Evolutionary conservation across 2,888 invertebrate genomes (phyloP).

Genomic region (Criorhina ranunculi): DNA sequence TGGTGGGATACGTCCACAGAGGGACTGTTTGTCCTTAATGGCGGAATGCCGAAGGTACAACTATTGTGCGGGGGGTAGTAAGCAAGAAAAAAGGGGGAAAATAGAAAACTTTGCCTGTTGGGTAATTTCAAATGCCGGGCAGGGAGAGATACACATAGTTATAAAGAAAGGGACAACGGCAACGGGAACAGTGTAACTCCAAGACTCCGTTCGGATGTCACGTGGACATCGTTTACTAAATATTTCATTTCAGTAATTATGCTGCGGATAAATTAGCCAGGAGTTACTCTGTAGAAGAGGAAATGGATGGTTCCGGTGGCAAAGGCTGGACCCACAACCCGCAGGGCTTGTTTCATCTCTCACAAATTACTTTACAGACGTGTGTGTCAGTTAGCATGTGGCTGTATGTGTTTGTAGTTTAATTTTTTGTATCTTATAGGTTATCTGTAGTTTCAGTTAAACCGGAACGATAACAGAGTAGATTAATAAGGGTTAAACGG

Average conservation of each 20-base stretch:
- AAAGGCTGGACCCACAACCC: slow-evolving; percentile 44
- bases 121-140: slow-evolving; percentile 50
- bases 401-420: slow-evolving; percentile 17
- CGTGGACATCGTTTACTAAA: slow-evolving; percentile 74
- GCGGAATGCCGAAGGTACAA: slow-evolving; percentile 63
- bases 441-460: slow-evolving; percentile 15
- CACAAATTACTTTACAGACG: slow-evolving; percentile 51
- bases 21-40: slow-evolving; percentile 53
- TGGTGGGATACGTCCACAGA: slow-evolving; percentile 35
- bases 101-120: slow-evolving; percentile 59
- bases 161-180: slow-evolving; percentile 2
- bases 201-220: slow-evolving; percentile 67
- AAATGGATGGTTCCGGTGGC: slow-evolving; percentile 48
- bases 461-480: slow-evolving; percentile 10
- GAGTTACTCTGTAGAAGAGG: slow-evolving; percentile 43
- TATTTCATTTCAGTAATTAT: slow-evolving; percentile 76
- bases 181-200: slow-evolving; percentile 23
- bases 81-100: slow-evolving; percentile 31
- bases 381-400: slow-evolving; percentile 52
- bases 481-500: slow-evolving; percentile 39
- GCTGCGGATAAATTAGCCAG: slow-evolving; percentile 73
- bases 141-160: slow-evolving; percentile 17
- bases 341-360: slow-evolving; percentile 38
- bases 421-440: slow-evolving; percentile 3
- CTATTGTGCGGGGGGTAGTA: slow-evolving; percentile 27